phyloP scores from a whole-genome alignment of 1,140 invertebrate genomes.

The Trachymyrmex cornetzi region DNA sequence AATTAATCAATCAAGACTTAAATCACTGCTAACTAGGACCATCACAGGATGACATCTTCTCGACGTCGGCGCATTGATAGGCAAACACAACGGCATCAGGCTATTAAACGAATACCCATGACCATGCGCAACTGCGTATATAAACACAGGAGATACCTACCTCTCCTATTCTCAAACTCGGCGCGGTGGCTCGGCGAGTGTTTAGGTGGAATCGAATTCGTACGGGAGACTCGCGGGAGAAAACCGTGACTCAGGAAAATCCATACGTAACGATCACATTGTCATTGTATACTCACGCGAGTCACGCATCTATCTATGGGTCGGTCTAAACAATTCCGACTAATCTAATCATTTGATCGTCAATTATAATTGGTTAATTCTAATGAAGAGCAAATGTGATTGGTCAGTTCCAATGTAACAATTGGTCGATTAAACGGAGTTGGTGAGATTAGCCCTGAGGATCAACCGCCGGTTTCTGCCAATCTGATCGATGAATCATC shows the following conservation, averaged over 20 bases:
- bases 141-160: background rate
- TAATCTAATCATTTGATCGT: too few relatives aligned
- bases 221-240: background rate
- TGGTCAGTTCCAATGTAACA: too few relatives aligned
- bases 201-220: background rate
- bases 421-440: too few relatives aligned
- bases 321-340: too few relatives aligned
- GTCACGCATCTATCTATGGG: too few relatives aligned
- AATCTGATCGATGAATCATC: too few relatives aligned
- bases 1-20: background rate
- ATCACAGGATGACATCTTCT: background rate
- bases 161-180: background rate
- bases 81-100: background rate
- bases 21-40: background rate
- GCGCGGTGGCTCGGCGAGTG: background rate
- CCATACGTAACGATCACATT: background rate
- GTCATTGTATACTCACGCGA: background rate
- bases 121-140: constrained; percentile 5
- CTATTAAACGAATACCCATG: background rate
- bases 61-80: background rate
- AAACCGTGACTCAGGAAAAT: constrained; percentile 11
- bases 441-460: too few relatives aligned
- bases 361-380: too few relatives aligned
- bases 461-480: too few relatives aligned
- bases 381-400: too few relatives aligned